These are phyloP conservation scores for Pampusana beccarii DNA, from an alignment of 2,113 vertebrate genomes.

Conservation along the genomic window DNA sequence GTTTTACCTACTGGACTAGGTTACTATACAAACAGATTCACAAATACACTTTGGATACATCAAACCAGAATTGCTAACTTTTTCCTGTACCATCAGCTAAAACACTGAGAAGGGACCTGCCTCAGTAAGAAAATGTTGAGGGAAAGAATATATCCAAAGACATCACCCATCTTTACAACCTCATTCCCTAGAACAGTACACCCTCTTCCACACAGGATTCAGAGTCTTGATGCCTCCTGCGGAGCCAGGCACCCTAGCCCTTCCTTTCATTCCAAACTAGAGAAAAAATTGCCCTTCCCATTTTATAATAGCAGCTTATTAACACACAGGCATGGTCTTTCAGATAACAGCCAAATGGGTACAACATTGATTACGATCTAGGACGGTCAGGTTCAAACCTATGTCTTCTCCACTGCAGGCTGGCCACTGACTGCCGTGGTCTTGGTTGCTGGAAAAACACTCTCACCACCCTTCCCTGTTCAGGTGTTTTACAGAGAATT, in stretches of 20 bases:
- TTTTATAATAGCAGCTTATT: not conserved
- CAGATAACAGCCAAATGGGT: not conserved
- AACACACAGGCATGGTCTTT: not conserved
- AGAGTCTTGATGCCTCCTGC: not conserved
- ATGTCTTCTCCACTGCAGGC: not conserved
- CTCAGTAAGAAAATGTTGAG: not conserved
- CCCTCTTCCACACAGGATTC: not conserved
- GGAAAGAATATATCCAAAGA: not conserved
- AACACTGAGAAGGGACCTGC: not conserved
- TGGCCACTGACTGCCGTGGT: not conserved
- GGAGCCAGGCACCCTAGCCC: not conserved
- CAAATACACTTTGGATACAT: not conserved
- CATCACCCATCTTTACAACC: not conserved
- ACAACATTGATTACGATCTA: not conserved
- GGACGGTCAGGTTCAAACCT: not conserved
- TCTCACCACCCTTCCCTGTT: not conserved
- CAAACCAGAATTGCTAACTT: not conserved
- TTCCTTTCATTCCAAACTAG: not conserved
- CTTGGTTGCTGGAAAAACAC: not conserved
- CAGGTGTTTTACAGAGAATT: not conserved
- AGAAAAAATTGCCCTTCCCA: not conserved
- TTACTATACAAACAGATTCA: not conserved
- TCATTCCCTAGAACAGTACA: not conserved
- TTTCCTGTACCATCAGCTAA: not conserved
- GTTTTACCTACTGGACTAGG: not conserved